Base-by-base conservation (phyloP, 2,888 invertebrate genomes). In the Drosophila diplacantha region DNA sequence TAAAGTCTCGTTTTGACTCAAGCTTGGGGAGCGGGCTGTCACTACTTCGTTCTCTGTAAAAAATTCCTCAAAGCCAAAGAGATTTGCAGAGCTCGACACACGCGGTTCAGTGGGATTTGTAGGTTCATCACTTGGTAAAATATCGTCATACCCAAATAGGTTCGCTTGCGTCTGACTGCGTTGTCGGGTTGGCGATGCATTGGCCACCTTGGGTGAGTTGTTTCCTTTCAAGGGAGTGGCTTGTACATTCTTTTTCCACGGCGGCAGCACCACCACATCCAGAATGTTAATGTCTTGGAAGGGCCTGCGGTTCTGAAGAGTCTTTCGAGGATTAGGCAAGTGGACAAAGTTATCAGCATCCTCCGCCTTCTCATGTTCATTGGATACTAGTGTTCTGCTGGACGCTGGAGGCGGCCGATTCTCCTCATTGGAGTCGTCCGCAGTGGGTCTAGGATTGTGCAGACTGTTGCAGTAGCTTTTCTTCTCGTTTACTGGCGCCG, bases 1-100 rank as follows among this genome's bases (percentile, higher is more conserved):
- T 3, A 87, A 62, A 2, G 69, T 75, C 5, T 38, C 38, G 46
- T 73, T 56, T 11, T 70, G 49, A 7, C 16, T 66, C 8, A 5
- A 6, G 0, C 12, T 6, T 14, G 7, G 7, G 4, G 32, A 39
- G 6, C 20, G 44, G 0, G 12, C 7, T 16, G 47, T n/a, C 1
- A 22, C 35, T 12, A 7, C 38, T n/a, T 72, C 65, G 12, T 62
- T 58, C n/a, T 68, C 74, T 20, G 52, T 66, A 5, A 85, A 59
- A 20, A 82, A 79, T 1, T 86, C 86, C 31, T 86, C 84, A 41
- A 87, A 87, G 0, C 87, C 87, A 61, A 87, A 86, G 1, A 85
- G 68, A 67, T 79, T 71, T 8, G 18, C 20, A 5, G 18, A 41
- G 22, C 24, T 29, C 3, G 22, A n/a, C 7, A 22, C n/a, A 9